Evolutionary conservation across 2,888 invertebrate species (phyloP).

Genomic region (Drosophila basisetae): DNA sequence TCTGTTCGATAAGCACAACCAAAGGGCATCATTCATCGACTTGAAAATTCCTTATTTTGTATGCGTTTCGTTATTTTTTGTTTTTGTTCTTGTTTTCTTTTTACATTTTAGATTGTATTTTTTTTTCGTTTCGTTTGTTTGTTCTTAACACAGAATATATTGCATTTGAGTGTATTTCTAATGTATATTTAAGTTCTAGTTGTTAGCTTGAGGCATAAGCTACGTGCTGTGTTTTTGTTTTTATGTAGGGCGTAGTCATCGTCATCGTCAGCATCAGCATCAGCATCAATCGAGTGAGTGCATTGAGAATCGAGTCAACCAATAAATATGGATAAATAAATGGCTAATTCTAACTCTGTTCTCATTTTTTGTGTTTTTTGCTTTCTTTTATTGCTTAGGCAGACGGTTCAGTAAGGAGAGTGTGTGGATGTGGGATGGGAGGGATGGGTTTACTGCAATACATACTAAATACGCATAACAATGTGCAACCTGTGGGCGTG

Average conservation of each 20-base stretch:
- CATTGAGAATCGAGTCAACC: conserved; percentile 11
- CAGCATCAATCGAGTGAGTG: conserved; percentile 5
- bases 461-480: conserved; percentile 60
- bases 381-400: conserved; percentile 53
- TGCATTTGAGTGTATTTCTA: conserved; percentile 14
- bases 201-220: conserved; percentile 16
- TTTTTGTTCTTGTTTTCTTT: not conserved
- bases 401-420: conserved; percentile 54
- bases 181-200: conserved; percentile 22
- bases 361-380: not conserved
- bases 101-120: conserved; percentile 21
- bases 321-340: conserved; percentile 11
- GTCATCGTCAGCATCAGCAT: not conserved
- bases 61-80: conserved; percentile 19
- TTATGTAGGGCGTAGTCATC: not conserved
- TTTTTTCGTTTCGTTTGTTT: not conserved
- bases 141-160: conserved; percentile 6
- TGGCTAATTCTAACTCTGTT: conserved; percentile 34
- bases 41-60: conserved; percentile 24
- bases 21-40: conserved; percentile 20
- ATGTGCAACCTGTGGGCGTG: conserved; percentile 26
- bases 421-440: not conserved
- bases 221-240: conserved; percentile 3
- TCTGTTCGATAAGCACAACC: conserved; percentile 24
- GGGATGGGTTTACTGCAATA: conserved; percentile 19